Base-by-base conservation (phyloP, 2,888 invertebrate genomes). In the Xanthorhoe spadicearia region DNA sequence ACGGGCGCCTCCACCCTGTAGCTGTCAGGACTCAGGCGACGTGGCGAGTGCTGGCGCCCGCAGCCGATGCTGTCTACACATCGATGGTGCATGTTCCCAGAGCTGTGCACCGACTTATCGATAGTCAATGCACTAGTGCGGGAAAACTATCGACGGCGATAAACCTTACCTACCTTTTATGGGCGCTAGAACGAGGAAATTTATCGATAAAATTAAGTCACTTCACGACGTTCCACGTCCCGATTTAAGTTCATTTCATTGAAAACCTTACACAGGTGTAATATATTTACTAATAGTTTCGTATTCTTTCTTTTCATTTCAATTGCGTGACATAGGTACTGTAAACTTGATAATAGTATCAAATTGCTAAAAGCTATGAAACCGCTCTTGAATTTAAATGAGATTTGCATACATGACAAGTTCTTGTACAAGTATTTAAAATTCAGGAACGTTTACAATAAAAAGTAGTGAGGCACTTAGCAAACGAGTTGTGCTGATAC, bases 61-160 rank as follows among this genome's bases (percentile, higher is more conserved):
- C 63, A 63, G 63, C 51, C 53, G 52, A 57, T 60, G 63, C 60
- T 60, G 60, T 52, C 60, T 52, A 56, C 63, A 60, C 63, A 63
- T 63, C 60, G 63, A 67, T 61, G 61, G 60, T 58, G 64, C 60
- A 64, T 43, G 64, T 64, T 60, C 23, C 51, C 55, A 55, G 48
- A 48, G 62, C 50, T 28, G n/a, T 19, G 51, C 51, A 23, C 23
- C 9, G 18, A 54, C 38, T 38, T 54, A 54, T 54, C 38, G 54
- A 54, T 54, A 43, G 54, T 17, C 13, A 51, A n/a, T 51, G 17
- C 18, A 38, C 35, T 54, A 54, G 35, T 38, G 54, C 18, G 54
- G 54, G 38, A 38, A 54, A 38, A 54, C 32, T 53, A 53, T 53
- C 53, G 53, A 53, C 7, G 13, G 48, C 17, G 1, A 7, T 13